Evolutionary conservation across 2,888 invertebrate species (phyloP), one percentile per base, ranked within the genome.

Genomic region (Lepas anatifera): DNA sequence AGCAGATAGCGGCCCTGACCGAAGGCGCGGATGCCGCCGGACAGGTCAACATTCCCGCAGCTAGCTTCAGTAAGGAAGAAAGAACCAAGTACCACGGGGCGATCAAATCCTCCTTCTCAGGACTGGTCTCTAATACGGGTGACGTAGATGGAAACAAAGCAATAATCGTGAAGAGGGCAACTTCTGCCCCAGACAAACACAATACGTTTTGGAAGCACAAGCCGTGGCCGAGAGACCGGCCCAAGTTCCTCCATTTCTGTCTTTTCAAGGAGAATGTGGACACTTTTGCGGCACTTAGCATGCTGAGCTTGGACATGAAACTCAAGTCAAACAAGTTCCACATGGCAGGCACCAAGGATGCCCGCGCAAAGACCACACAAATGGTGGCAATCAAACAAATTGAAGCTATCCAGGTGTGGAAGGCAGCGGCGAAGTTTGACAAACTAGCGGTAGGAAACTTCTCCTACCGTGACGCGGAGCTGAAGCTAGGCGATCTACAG

Each of bases 341-440:
- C 37, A 95, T 92, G 80, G 91, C 95, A 32, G 99, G 99, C 10
- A 94, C 92, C 0, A 99, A 99, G 80, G 99, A 99, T 80, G 89
- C 90, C 69, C 85, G 98, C 73, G 96, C 89, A 0, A 92, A 92
- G 80, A 96, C 98, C 0, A 87, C 90, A 2, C 99, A 99, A 79
- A 88, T 89, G 84, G 87, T 95, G 76, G 90, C 90, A 76, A 83
- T 89, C 22, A 68, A 48, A 37, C 71, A 85, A 75, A 83, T 88
- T 7, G 84, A 86, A 71, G 91, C 92, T 0, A 77, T 80, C n/a
- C 82, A 82, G 72, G 81, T 92, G 22, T 80, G 84, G 1, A 77
- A 78, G 3, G 83, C 85, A 32, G 73, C 84, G 1, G 79, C 79
- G 37, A 76, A 75, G 16, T 75, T 87, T 27, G 78, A 80, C 4